Evolutionary conservation across 2,113 vertebrate genomes (phyloP).

Genomic region (Colaptes auratus): DNA sequence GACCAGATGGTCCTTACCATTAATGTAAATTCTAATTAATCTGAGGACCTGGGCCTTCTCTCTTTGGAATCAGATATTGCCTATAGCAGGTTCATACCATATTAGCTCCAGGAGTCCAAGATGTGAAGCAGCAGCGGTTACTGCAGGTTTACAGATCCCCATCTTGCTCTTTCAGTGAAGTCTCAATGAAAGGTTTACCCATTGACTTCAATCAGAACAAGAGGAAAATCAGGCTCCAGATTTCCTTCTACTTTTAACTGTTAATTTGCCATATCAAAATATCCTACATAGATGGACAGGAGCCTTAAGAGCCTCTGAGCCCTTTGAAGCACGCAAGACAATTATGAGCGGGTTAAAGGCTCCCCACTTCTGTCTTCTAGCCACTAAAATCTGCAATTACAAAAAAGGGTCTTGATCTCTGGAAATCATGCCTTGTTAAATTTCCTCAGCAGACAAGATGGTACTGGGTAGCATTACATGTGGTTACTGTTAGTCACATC

Average conservation of each 20-base stretch:
- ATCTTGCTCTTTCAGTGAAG: neutral
- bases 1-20: accelerated
- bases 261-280: neutral
- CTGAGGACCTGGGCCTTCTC: neutral
- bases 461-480: constrained; percentile 65
- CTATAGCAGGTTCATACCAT: neutral
- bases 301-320: neutral
- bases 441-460: constrained; percentile 71
- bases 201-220: neutral
- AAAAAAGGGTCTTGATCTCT: constrained; percentile 71
- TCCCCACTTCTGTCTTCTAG: neutral
- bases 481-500: constrained; percentile 80
- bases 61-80: neutral
- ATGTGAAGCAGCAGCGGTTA: neutral
- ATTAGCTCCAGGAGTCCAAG: neutral
- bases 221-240: neutral
- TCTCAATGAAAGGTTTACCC: neutral
- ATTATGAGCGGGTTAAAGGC: constrained; percentile 5
- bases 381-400: constrained; percentile 64
- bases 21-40: neutral
- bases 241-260: constrained; percentile 15
- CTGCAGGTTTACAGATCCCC: neutral
- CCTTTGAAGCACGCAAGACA: constrained; percentile 23
- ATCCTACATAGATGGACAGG: neutral
- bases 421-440: constrained; percentile 73